Evolutionary conservation across 2,113 vertebrate genomes (phyloP).

Genomic region (Gallinago jamesoni): DNA sequence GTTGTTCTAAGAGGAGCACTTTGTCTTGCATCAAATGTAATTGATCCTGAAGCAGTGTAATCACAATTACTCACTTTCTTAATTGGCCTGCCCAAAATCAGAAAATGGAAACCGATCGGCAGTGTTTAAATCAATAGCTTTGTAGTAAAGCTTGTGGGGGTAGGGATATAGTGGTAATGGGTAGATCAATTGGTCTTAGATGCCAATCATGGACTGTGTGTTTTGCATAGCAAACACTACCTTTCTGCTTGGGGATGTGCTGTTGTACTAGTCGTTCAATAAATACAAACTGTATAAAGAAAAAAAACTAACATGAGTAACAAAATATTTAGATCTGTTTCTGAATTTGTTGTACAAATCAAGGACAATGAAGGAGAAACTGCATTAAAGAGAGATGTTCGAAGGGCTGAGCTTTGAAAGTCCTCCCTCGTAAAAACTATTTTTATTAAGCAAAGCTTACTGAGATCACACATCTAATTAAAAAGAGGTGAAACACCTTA

Average conservation of each 20-base stretch:
- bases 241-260: conserved; percentile 67
- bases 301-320: conserved; percentile 3
- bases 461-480: conserved; percentile 29
- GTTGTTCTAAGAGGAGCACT: conserved; percentile 78
- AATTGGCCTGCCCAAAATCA: conserved; percentile 97
- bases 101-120: conserved; percentile 94
- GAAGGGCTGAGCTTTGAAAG: background rate
- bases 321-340: conserved; percentile 49
- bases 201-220: conserved; percentile 81
- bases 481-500: background rate
- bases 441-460: conserved; percentile 16
- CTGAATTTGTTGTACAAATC: background rate
- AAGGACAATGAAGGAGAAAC: background rate
- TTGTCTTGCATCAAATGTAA: conserved; percentile 88
- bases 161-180: conserved; percentile 83
- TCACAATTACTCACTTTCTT: conserved; percentile 98
- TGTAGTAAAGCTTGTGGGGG: conserved; percentile 88
- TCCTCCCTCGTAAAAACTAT: background rate
- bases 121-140: conserved; percentile 89
- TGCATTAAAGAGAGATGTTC: background rate
- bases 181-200: conserved; percentile 87
- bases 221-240: conserved; percentile 81
- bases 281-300: conserved; percentile 31
- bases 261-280: conserved; percentile 50
- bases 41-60: conserved; percentile 93